Conservation (phyloP, 2,797 vertebrate genomes). For the Pipistrellus pipistrellus region DNA sequence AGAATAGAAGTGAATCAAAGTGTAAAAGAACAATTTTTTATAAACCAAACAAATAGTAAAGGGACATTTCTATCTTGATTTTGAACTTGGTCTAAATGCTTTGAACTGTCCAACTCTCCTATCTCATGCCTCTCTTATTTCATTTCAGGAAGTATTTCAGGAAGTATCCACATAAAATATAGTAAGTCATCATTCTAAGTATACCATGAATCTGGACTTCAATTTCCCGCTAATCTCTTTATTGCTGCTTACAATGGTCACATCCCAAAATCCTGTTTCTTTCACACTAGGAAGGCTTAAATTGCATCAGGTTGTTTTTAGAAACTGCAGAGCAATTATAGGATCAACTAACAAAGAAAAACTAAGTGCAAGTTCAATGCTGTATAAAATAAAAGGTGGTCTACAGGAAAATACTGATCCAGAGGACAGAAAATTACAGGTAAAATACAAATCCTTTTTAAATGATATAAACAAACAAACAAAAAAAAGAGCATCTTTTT, state of each 20-base stretch:
- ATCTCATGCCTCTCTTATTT: constrained; percentile 24
- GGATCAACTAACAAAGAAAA: constrained; percentile 58
- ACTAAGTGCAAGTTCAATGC: constrained; percentile 58
- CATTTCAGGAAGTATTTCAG: not conserved
- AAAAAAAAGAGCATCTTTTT: not conserved
- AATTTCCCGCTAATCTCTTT: not conserved
- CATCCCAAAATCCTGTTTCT: constrained; percentile 66
- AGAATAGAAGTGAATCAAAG: constrained; percentile 14
- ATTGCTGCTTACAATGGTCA: constrained; percentile 27
- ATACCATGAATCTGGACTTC: constrained; percentile 24
- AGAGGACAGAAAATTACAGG: constrained; percentile 45
- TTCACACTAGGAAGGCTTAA: constrained; percentile 51
- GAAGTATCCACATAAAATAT: not conserved
- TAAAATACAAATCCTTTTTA: constrained; percentile 56
- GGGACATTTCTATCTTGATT: not conserved
- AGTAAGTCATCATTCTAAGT: constrained; percentile 11
- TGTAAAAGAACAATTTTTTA: not conserved
- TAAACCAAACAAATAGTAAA: not conserved
- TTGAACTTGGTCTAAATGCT: not conserved
- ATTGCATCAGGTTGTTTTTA: constrained; percentile 2
- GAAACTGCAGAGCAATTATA: constrained; percentile 46
- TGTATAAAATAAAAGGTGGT: constrained; percentile 46
- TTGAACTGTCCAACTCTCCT: not conserved
- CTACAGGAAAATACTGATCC: constrained; percentile 19
- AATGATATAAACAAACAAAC: not conserved